Evolutionary conservation across 2,888 invertebrate species (phyloP), one percentile per base, ranked within the genome.

Genomic region (Thymelicus acteon): DNA sequence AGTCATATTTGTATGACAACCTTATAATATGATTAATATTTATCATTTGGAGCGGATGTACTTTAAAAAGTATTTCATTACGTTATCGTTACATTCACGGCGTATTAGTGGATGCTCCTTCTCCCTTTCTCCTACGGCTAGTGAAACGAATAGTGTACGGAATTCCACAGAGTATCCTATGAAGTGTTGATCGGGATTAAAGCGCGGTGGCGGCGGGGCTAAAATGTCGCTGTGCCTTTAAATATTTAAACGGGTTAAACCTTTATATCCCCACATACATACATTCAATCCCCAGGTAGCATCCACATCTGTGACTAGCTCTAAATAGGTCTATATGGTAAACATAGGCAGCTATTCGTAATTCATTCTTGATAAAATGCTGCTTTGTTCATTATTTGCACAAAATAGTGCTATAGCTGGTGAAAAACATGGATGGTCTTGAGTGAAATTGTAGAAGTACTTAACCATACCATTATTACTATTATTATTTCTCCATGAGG

Each of bases 111-210:
- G 19, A 52, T 19, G 15, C 13, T 61, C 31, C 44, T 37, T 62
- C 68, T 62, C 62, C n/a, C 61, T 68, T 62, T 57, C 44, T 62
- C 62, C 57, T 19, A 47, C 44, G 54, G 4, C 0, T 8, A 54
- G 54, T 54, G 62, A 68, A 68, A 62, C 40, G 57, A 57, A 62
- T 6, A 39, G 62, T 15, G 31, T 19, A 69, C 62, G 62, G 57
- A 63, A 69, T 69, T 69, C 62, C 68, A 67, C 52, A 48, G 68
- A 69, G 57, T 69, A 69, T 69, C 68, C 62, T 69, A 63, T 62
- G 68, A 68, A 69, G 54, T 69, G 68, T 69, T 69, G 68, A 63
- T 69, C 68, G 68, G 54, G 62, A 57, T 39, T 62, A 49, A 52
- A 39, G 62, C 54, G 48, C n/a, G 68, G 68, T 62, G 57, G 8